Percentiles rank a stretch among this genome's conserved stretches.
Evolutionary conservation across 2,797 vertebrate species (phyloP).

Genomic region (Mionectes olivaceus): DNA sequence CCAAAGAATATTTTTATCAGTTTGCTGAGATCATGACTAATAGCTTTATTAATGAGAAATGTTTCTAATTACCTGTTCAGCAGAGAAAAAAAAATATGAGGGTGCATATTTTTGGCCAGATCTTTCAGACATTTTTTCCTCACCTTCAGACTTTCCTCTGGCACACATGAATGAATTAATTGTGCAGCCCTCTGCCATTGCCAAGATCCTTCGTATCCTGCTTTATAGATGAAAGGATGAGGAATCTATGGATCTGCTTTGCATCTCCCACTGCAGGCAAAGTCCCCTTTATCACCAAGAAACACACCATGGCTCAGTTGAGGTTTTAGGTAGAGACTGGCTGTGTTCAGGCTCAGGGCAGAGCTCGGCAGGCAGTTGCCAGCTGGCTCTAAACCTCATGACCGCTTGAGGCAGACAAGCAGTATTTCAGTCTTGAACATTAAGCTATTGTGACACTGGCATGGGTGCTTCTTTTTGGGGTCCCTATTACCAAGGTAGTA

Average conservation of each 20-base stretch:
- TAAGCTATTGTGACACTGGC: not conserved
- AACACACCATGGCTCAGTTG: not conserved
- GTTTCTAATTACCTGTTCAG: not conserved
- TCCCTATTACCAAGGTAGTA: not conserved
- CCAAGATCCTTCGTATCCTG: not conserved
- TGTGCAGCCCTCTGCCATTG: not conserved
- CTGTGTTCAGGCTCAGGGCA: not conserved
- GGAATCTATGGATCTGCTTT: conserved; percentile 13
- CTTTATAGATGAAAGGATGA: conserved; percentile 20
- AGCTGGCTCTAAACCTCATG: not conserved
- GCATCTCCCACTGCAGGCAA: not conserved
- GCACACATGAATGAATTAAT: not conserved
- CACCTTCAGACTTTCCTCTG: not conserved
- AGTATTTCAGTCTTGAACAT: not conserved
- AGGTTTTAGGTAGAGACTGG: not conserved
- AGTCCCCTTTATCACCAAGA: conserved; percentile 10
- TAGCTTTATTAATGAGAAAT: conserved; percentile 29
- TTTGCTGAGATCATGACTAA: not conserved
- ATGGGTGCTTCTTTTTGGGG: not conserved
- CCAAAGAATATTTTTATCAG: not conserved
- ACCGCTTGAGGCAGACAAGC: not conserved
- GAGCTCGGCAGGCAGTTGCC: not conserved
- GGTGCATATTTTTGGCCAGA: not conserved
- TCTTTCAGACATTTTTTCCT: not conserved
- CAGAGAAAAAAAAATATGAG: not conserved